phyloP scores from a whole-genome alignment of 2,888 invertebrate genomes.

The Drepana falcataria region DNA sequence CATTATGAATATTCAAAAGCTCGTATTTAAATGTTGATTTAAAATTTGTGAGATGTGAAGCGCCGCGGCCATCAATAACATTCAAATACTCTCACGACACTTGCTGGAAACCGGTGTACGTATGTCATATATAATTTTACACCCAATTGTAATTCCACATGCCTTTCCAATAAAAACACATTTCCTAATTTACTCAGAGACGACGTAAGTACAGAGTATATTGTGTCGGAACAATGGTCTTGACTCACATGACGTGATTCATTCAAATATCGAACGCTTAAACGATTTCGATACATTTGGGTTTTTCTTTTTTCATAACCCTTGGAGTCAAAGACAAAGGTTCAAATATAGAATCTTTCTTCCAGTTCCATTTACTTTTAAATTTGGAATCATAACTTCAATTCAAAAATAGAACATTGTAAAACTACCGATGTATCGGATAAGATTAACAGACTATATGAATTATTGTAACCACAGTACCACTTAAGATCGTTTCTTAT shows the following conservation, averaged over 20 bases:
- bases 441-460: no score
- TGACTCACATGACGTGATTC: conserved; percentile 72
- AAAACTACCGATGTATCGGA: no score
- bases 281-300: conserved; percentile 29
- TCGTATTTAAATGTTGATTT: neutral
- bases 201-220: conserved; percentile 43
- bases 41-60: conserved; percentile 7
- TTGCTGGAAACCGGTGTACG: conserved; percentile 57
- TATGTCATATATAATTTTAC: conserved; percentile 48
- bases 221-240: conserved; percentile 66
- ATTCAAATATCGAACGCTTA: conserved; percentile 57
- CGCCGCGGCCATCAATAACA: conserved; percentile 32
- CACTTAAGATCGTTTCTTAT: no score
- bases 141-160: conserved; percentile 65
- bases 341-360: no score
- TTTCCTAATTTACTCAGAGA: conserved; percentile 72
- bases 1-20: neutral
- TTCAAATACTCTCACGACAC: conserved; percentile 57
- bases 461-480: no score
- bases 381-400: neutral
- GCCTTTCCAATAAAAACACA: conserved; percentile 71
- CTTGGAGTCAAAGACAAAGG: no score
- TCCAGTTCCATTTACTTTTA: neutral
- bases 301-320: conserved; percentile 21
- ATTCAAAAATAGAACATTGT: no score